phyloP scores from a whole-genome alignment of 2,888 invertebrate genomes.

The Mesodorylaimus sp. region DNA sequence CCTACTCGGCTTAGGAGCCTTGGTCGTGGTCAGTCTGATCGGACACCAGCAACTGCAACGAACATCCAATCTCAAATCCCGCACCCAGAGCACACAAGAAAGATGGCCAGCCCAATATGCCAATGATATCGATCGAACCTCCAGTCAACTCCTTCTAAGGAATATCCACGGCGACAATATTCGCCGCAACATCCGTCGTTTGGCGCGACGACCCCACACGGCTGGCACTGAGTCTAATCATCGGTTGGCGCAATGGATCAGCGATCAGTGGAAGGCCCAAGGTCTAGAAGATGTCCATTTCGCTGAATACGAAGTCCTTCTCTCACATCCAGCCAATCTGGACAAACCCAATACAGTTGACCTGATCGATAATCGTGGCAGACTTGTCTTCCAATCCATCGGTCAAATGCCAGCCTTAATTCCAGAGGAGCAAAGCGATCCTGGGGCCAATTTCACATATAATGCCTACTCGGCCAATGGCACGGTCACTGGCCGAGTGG shows the following conservation, averaged over 20 bases:
- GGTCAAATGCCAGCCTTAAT: neutral
- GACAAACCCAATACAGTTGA: slow-evolving; percentile 8
- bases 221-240: neutral
- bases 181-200: neutral
- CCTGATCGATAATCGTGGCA: neutral
- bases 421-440: neutral
- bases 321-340: slow-evolving; percentile 3
- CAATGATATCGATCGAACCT: neutral
- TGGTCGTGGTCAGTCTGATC: neutral
- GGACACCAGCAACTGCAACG: neutral
- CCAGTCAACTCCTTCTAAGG: neutral
- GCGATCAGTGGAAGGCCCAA: neutral
- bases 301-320: slow-evolving; percentile 3
- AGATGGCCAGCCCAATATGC: too few relatives aligned
- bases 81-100: neutral
- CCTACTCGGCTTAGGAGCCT: neutral
- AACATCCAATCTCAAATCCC: neutral
- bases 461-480: slow-evolving; percentile 4
- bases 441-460: neutral
- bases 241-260: slow-evolving; percentile 3
- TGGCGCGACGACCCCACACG: neutral
- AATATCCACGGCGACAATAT: neutral
- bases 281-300: neutral
- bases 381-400: neutral
- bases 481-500: slow-evolving; percentile 13